Conservation (phyloP, 2,888 invertebrate species). For the Vanessa cardui region DNA sequence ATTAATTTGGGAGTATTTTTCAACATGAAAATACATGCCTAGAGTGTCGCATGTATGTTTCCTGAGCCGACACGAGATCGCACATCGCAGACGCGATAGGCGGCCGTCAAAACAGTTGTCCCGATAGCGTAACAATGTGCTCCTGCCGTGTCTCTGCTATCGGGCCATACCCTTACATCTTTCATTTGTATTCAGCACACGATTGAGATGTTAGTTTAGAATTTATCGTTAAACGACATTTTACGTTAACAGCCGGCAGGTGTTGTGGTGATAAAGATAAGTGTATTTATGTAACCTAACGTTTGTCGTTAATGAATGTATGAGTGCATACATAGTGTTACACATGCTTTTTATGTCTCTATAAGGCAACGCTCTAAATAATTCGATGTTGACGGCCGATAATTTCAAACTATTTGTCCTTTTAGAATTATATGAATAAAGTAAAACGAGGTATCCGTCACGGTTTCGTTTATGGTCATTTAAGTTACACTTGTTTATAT, state of each 20-base stretch:
- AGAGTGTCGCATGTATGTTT: conserved; percentile 6
- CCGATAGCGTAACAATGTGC: conserved; percentile 56
- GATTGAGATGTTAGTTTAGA: conserved; percentile 57
- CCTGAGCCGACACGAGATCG: conserved; percentile 42
- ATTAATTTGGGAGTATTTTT: too few species aligned
- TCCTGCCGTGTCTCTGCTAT: conserved; percentile 42
- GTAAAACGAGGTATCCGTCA: too few species aligned
- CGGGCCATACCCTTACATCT: conserved; percentile 18
- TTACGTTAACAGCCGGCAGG: conserved; percentile 29
- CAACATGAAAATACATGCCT: too few species aligned
- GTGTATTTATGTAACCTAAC: conserved; percentile 2
- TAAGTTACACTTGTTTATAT: too few species aligned
- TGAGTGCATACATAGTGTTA: neutral
- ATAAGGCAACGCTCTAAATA: conserved; percentile 8
- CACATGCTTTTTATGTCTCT: neutral
- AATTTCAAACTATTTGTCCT: neutral
- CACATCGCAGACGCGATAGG: conserved; percentile 51
- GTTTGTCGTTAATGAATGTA: conserved; percentile 2
- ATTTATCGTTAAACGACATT: conserved; percentile 29
- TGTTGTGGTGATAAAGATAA: conserved; percentile 31
- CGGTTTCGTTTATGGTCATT: too few species aligned
- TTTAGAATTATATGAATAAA: conserved; percentile 2
- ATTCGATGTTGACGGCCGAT: neutral
- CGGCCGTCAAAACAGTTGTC: conserved; percentile 56
- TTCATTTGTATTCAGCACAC: conserved; percentile 67